phyloP scores from a whole-genome alignment of 2,888 invertebrate genomes.

The Brachyptera risi region DNA sequence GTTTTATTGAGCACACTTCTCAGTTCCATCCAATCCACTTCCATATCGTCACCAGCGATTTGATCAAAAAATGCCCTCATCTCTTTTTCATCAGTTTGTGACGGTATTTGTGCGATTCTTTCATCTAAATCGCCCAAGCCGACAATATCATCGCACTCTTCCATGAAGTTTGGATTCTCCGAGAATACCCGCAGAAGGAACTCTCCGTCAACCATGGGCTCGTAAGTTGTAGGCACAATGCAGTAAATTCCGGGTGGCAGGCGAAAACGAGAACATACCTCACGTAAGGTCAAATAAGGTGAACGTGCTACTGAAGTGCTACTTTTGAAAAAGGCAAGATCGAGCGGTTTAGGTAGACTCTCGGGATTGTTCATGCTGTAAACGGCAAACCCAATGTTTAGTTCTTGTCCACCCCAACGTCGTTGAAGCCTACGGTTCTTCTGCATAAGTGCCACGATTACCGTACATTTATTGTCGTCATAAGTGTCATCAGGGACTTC shows the following conservation, averaged over 20 bases:
- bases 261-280: constrained; percentile 53
- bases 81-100: too few relatives aligned
- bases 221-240: constrained; percentile 54
- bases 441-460: constrained; percentile 53
- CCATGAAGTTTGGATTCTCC: constrained; percentile 42
- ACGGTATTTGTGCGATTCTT: too few relatives aligned
- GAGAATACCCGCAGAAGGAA: constrained; percentile 54
- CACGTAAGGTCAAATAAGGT: constrained; percentile 53
- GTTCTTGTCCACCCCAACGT: constrained; percentile 49
- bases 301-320: constrained; percentile 49
- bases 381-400: constrained; percentile 55
- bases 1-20: too few relatives aligned
- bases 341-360: constrained; percentile 43
- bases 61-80: too few relatives aligned
- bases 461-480: constrained; percentile 48
- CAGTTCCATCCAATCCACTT: too few relatives aligned
- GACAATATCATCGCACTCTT: too few relatives aligned
- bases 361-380: constrained; percentile 48
- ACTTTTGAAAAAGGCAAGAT: constrained; percentile 50
- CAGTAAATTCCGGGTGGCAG: constrained; percentile 53
- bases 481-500: constrained; percentile 48
- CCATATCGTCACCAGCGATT: too few relatives aligned
- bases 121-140: too few relatives aligned
- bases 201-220: constrained; percentile 52
- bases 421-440: constrained; percentile 45